Evolutionary conservation across 2,113 vertebrate species (phyloP).

Genomic region (Oncorhynchus nerka): DNA sequence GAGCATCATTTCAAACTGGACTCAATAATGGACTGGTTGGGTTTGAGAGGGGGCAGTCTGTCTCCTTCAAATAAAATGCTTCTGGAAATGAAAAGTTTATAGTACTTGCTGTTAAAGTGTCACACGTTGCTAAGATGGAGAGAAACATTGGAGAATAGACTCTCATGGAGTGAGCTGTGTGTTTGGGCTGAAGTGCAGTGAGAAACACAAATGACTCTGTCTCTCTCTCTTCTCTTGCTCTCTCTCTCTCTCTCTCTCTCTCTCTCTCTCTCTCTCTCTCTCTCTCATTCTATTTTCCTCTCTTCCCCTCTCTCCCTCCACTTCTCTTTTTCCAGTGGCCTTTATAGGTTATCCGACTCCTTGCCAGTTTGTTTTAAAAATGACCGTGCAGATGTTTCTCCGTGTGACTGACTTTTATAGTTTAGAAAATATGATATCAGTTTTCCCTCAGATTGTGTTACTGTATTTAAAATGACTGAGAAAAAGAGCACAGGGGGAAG

Average conservation of each 20-base stretch:
- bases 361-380: conserved; percentile 85
- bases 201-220: conserved; percentile 32
- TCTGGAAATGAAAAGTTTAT: neutral
- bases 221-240: neutral
- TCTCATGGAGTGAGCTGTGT: conserved; percentile 31
- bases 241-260: conserved; percentile 18
- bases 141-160: conserved; percentile 66
- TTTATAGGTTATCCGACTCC: conserved; percentile 80
- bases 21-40: no score
- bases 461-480: conserved; percentile 76
- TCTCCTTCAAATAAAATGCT: neutral
- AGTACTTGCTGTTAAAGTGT: conserved; percentile 63
- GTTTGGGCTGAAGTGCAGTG: conserved; percentile 31
- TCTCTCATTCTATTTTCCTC: conserved; percentile 20
- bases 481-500: conserved; percentile 12
- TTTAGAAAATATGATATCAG: conserved; percentile 85
- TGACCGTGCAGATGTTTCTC: conserved; percentile 83
- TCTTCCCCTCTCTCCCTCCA: conserved; percentile 17
- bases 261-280: conserved; percentile 22
- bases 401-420: conserved; percentile 84
- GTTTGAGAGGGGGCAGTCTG: neutral
- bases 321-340: conserved; percentile 39
- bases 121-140: conserved; percentile 58
- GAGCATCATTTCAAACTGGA: no score
- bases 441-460: conserved; percentile 82